Conservation (phyloP, 2,113 vertebrate species). For the Crotalus viridis region DNA sequence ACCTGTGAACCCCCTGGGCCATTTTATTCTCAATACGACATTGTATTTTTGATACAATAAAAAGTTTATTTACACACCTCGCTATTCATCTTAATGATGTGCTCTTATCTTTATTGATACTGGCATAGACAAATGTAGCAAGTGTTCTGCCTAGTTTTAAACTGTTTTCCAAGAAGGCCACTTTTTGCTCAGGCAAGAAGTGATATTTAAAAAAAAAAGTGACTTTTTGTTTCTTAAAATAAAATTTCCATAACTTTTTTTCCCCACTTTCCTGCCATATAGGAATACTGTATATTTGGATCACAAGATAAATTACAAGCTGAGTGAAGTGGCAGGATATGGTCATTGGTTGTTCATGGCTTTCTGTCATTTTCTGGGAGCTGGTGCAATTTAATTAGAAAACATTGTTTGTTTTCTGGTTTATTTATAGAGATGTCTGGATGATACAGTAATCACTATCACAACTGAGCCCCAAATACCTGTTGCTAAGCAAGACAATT, state of each 20-base stretch:
- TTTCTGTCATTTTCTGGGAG: neutral
- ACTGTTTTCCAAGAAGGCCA: neutral
- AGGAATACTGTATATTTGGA: neutral
- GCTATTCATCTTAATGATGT: neutral
- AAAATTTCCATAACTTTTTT: neutral
- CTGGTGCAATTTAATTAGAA: neutral
- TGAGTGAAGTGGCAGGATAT: neutral
- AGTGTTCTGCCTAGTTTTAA: neutral
- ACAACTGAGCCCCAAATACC: neutral
- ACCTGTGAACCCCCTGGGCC: neutral
- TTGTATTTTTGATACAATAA: neutral
- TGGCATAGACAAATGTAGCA: neutral
- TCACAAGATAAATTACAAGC: neutral
- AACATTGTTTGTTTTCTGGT: neutral
- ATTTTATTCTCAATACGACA: neutral
- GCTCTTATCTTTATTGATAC: neutral
- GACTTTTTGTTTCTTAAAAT: neutral
- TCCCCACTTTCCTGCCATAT: neutral
- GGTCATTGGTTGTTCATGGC: neutral
- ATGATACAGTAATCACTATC: neutral
- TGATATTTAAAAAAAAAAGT: neutral
- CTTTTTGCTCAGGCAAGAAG: neutral
- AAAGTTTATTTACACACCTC: neutral
- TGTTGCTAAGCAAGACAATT: neutral
- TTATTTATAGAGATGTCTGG: neutral